These are phyloP conservation scores for Phrynosoma blainvillii DNA, from an alignment of 2,113 vertebrate species.

Conservation along the genomic window DNA sequence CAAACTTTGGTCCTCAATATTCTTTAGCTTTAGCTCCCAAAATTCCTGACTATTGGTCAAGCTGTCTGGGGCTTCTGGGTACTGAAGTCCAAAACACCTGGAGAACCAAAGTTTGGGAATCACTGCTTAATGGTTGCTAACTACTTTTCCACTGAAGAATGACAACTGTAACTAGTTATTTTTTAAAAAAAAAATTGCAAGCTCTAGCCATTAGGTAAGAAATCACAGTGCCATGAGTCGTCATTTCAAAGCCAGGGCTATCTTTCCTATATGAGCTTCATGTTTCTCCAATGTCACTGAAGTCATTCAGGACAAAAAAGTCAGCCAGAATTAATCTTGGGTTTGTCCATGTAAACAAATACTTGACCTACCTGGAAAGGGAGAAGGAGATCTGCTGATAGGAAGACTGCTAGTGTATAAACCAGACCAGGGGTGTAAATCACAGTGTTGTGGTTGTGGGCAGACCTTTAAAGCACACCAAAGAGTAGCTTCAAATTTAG, in stretches of 20 bases:
- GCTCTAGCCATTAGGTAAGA: neutral
- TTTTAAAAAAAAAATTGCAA: neutral
- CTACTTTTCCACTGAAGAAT: neutral
- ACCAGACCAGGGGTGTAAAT: neutral
- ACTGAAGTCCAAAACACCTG: no score
- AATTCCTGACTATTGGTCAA: no score
- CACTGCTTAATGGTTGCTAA: neutral
- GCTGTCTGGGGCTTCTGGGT: no score
- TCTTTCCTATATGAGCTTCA: neutral
- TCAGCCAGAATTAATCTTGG: neutral
- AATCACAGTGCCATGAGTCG: neutral
- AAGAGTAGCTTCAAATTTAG: neutral
- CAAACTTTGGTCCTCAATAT: no score
- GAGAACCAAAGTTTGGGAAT: no score
- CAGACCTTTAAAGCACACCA: neutral
- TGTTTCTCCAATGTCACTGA: neutral
- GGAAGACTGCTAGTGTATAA: neutral
- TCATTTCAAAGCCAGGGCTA: neutral
- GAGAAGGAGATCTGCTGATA: constrained; percentile 9
- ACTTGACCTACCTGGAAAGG: neutral
- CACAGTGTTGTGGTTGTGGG: neutral
- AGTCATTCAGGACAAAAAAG: fast-evolving
- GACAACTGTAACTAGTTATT: neutral
- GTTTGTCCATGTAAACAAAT: constrained; percentile 18
- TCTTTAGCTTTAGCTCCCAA: no score